Conservation (phyloP, 1,140 invertebrate species). For the Aphidius gifuensis region DNA sequence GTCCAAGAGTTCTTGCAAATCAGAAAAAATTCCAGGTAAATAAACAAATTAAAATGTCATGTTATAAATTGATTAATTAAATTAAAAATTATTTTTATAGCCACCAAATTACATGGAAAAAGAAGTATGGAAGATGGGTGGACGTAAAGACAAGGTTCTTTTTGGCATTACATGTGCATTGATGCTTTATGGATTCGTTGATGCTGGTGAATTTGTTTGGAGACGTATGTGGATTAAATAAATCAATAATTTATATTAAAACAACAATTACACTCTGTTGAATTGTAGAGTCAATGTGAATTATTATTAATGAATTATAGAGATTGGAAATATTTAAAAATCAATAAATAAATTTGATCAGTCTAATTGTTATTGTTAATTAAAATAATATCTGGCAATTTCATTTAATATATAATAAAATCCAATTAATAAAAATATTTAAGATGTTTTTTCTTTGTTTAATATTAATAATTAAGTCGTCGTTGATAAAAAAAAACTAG, state of each 20-base stretch:
- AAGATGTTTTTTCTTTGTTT: too few species aligned
- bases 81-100: slow-evolving; percentile 16
- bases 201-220: background rate
- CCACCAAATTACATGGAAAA: slow-evolving; percentile 45
- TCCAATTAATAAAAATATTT: too few species aligned
- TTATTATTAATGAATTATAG: background rate
- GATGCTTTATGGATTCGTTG: slow-evolving; percentile 35
- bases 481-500: too few species aligned
- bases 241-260: too few species aligned
- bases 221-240: too few species aligned
- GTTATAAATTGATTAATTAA: slow-evolving; percentile 3
- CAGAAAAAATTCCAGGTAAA: slow-evolving; percentile 30
- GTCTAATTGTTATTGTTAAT: too few species aligned
- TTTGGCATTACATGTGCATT: slow-evolving; percentile 47
- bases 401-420: too few species aligned
- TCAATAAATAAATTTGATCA: background rate
- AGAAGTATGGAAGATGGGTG: slow-evolving; percentile 53
- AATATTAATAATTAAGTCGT: too few species aligned
- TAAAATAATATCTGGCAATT: too few species aligned
- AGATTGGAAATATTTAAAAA: background rate
- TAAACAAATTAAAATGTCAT: background rate
- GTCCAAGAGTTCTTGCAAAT: slow-evolving; percentile 20
- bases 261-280: too few species aligned
- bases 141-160: slow-evolving; percentile 51
- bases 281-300: too few species aligned